Evolutionary conservation across 2,888 invertebrate species (phyloP).

Genomic region (Subacronicta megacephala): DNA sequence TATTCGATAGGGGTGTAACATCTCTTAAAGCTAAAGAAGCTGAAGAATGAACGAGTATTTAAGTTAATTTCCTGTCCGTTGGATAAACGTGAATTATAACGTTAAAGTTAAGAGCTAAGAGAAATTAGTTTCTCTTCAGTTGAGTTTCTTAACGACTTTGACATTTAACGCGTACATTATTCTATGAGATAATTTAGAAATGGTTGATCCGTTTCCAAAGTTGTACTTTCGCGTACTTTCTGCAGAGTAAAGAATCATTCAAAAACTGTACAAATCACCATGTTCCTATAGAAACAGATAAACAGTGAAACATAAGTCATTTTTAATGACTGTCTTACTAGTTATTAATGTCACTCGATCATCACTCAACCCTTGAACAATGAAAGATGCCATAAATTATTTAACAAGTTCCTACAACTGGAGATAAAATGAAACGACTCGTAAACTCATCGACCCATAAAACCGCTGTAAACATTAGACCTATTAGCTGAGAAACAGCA

Average conservation of each 20-base stretch:
- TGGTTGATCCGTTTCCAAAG: constrained; percentile 31
- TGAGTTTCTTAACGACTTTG: constrained; percentile 18
- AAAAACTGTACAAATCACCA: too few species aligned
- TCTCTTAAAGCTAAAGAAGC: too few species aligned
- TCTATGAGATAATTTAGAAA: constrained; percentile 15
- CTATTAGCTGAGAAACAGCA: constrained; percentile 73
- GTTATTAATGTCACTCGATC: constrained; percentile 29
- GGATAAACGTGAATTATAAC: constrained; percentile 37
- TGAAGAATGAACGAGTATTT: constrained; percentile 21
- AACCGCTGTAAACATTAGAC: constrained; percentile 65
- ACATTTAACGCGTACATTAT: constrained; percentile 23
- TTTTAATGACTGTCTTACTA: constrained; percentile 7
- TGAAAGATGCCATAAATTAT: constrained; percentile 39
- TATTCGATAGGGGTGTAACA: too few species aligned
- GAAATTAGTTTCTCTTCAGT: constrained; percentile 18
- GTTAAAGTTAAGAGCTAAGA: constrained; percentile 28
- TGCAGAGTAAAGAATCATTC: neutral
- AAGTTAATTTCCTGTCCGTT: constrained; percentile 27
- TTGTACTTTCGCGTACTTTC: constrained; percentile 15
- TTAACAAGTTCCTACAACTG: constrained; percentile 20
- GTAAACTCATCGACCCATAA: constrained; percentile 59
- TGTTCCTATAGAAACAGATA: too few species aligned
- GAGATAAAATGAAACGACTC: constrained; percentile 37
- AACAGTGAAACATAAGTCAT: constrained; percentile 6
- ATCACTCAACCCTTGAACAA: constrained; percentile 20